These are phyloP conservation scores for Amaurobius ferox DNA, from an alignment of 2,888 invertebrate species.

Conservation along the genomic window DNA sequence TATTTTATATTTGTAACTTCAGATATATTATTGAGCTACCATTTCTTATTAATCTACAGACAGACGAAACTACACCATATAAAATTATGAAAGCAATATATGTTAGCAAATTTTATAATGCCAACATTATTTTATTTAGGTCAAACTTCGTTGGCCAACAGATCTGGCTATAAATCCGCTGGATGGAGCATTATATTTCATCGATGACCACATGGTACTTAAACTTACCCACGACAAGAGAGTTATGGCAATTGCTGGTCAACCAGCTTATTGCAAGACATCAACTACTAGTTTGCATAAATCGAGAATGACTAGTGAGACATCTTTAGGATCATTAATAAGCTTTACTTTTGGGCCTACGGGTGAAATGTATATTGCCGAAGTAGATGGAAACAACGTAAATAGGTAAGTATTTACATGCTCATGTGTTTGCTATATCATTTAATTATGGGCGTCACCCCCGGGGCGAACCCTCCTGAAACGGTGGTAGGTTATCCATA, in stretches of 20 bases:
- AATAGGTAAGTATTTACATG: slow-evolving; percentile 79
- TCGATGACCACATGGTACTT: slow-evolving; percentile 94
- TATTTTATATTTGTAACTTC: too few species aligned
- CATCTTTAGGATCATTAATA: slow-evolving; percentile 92
- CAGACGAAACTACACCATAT: too few species aligned
- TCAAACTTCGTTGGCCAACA: slow-evolving; percentile 96
- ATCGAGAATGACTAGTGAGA: slow-evolving; percentile 83
- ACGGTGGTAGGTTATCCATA: too few species aligned
- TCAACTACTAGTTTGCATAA: slow-evolving; percentile 76
- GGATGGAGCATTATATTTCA: slow-evolving; percentile 95
- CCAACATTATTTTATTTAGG: slow-evolving; percentile 78
- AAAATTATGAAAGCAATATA: too few species aligned
- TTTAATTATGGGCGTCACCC: too few species aligned
- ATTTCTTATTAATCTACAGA: too few species aligned
- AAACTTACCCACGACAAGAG: slow-evolving; percentile 91
- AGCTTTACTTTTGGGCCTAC: slow-evolving; percentile 90
- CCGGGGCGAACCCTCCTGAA: too few species aligned
- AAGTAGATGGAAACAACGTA: slow-evolving; percentile 95
- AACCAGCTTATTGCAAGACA: slow-evolving; percentile 91
- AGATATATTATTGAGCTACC: too few species aligned
- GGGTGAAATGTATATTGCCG: slow-evolving; percentile 94
- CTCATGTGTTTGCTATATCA: too few species aligned
- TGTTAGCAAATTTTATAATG: too few species aligned
- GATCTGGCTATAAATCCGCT: slow-evolving; percentile 95
- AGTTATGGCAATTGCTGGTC: slow-evolving; percentile 94